Evolutionary conservation across 2,888 invertebrate genomes (phyloP), one percentile per base, ranked within the genome.

Genomic region (Melieria picta): DNA sequence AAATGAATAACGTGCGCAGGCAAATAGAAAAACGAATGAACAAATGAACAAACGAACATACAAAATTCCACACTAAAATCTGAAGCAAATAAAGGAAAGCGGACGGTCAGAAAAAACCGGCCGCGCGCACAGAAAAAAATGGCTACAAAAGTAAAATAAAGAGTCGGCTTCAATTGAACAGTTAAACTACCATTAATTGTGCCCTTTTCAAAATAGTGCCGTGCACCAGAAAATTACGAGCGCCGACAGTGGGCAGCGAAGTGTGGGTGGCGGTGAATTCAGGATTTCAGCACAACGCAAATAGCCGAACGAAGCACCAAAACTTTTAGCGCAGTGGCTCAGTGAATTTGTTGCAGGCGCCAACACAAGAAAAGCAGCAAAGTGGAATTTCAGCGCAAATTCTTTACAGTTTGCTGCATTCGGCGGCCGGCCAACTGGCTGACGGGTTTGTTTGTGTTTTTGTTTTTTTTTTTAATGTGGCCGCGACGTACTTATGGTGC

Each of bases 131-230:
- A 68, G 10, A 11, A 9, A 48, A 75, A 78, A 76, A 76, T 30
- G 42, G 9, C 48, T 45, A 57, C 60, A 70, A 65, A 48, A 74
- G 61, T 57, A 79, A 77, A 76, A 73, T 71, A 72, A 76, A 77
- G 68, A 79, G 72, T 77, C 78, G 71, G 79, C 80, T 79, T 79
- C 82, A 81, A 82, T 82, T 82, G 82, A 82, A 83, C 82, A 82
- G 81, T 82, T 82, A 81, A 82, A 82, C 82, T 81, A 82, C 81
- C 81, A 82, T 82, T 82, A 82, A 82, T 82, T 82, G 81, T 80
- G 74, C 77, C 74, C 81, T 75, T 74, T 75, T 69, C 69, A 63
- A 69, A 69, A 69, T 62, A 69, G 63, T 69, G 62, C 64, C 50
- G 47, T 52, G 77, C 74, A 69, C 67, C 55, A 72, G 67, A 72